Evolutionary conservation across 92 coral and sea anemone species (phyloP).

Genomic region (Epizoanthus scotinus): DNA sequence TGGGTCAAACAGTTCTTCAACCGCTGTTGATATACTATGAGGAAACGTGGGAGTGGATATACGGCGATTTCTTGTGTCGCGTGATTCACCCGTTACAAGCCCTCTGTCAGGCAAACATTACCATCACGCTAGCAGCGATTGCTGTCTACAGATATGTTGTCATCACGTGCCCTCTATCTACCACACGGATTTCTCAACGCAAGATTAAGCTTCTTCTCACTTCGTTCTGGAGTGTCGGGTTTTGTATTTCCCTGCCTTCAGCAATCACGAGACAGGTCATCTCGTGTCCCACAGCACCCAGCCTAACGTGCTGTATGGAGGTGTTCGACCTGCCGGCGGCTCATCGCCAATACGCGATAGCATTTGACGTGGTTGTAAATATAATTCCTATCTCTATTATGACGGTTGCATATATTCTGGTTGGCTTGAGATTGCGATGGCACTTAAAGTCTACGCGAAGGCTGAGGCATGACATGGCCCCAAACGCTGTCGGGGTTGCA

Average conservation of each 20-base stretch:
- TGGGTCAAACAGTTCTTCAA: slow-evolving; percentile 24
- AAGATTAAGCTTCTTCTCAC: slow-evolving; percentile 8
- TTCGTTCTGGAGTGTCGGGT: slow-evolving; percentile 34
- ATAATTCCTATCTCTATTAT: slow-evolving; percentile 14
- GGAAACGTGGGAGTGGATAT: slow-evolving; percentile 35
- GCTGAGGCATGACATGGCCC: neutral
- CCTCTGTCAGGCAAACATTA: slow-evolving; percentile 24
- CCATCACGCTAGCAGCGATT: slow-evolving; percentile 33
- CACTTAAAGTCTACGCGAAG: slow-evolving; percentile 14
- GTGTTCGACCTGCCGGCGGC: slow-evolving; percentile 6
- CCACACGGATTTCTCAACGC: neutral
- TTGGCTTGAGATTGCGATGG: slow-evolving; percentile 20
- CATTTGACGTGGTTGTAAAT: slow-evolving; percentile 32
- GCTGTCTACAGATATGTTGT: slow-evolving; percentile 26
- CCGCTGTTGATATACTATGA: slow-evolving; percentile 23
- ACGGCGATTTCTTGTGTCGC: slow-evolving; percentile 33
- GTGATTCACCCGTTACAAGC: slow-evolving; percentile 33
- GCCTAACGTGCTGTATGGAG: neutral
- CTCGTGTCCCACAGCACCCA: neutral
- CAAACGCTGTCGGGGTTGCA: neutral
- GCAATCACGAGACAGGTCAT: slow-evolving; percentile 12
- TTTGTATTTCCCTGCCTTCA: slow-evolving; percentile 25
- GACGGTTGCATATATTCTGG: slow-evolving; percentile 18
- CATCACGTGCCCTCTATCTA: slow-evolving; percentile 5
- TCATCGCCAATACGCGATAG: slow-evolving; percentile 23